phyloP scores from a whole-genome alignment of 2,888 invertebrate species.

The Lysandra coridon region DNA sequence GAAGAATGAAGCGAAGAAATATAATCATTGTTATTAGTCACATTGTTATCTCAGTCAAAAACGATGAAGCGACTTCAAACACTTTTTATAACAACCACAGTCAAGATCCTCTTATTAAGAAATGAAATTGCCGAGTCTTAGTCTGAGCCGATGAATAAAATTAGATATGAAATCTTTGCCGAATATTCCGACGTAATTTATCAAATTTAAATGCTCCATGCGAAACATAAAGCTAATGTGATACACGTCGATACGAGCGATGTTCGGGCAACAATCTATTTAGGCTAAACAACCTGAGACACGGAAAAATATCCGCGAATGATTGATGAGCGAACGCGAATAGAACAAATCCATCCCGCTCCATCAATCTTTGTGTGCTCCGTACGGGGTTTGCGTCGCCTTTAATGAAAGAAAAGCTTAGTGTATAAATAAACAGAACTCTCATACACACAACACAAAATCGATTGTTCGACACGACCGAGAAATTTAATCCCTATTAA shows the following conservation, averaged over 20 bases:
- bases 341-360: conserved; percentile 77
- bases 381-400: conserved; percentile 67
- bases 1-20: too few species aligned
- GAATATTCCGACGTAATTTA: conserved; percentile 24
- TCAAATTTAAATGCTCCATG: conserved; percentile 28
- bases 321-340: conserved; percentile 78
- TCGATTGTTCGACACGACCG: conserved; percentile 53
- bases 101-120: background rate
- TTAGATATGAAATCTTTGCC: conserved; percentile 8
- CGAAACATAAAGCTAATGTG: conserved; percentile 56
- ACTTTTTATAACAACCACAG: background rate
- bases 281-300: conserved; percentile 77
- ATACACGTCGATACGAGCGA: conserved; percentile 65
- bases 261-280: conserved; percentile 73
- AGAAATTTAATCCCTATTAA: conserved; percentile 31
- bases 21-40: background rate
- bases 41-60: background rate
- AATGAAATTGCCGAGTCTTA: conserved; percentile 1
- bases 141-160: conserved; percentile 9
- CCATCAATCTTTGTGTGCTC: conserved; percentile 72
- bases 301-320: conserved; percentile 79
- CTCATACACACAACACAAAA: conserved; percentile 70
- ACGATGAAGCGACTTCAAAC: background rate
- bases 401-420: conserved; percentile 79
- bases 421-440: conserved; percentile 76